A percentile compares a stretch with the other conserved stretches of the same genome.
phyloP scores from a whole-genome alignment of 2,113 vertebrate species.

The Candoia aspera region DNA sequence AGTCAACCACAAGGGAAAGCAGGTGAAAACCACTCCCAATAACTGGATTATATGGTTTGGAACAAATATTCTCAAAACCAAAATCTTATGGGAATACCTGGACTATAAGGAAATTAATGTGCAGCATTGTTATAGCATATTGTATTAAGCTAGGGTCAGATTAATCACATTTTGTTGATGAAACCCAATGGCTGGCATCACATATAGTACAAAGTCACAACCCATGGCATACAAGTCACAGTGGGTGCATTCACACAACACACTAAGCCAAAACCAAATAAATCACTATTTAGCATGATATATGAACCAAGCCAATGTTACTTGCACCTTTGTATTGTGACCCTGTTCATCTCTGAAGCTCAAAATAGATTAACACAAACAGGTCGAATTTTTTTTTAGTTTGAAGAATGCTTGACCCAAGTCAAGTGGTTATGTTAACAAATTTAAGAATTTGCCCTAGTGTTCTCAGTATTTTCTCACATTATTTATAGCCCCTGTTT shows the following conservation, averaged over 20 bases:
- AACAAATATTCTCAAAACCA: not conserved
- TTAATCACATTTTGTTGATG: not conserved
- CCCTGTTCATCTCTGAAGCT: not conserved
- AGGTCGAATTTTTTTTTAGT: not conserved
- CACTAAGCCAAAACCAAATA: not conserved
- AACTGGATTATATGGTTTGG: constrained; percentile 33
- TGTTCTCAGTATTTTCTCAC: constrained; percentile 29
- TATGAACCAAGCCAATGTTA: not conserved
- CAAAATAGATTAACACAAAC: not conserved
- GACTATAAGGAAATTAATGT: not conserved
- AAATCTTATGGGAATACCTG: not conserved
- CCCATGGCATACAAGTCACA: not conserved
- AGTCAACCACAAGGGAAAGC: not conserved
- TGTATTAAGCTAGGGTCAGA: not conserved
- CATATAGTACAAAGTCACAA: not conserved
- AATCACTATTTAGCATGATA: not conserved
- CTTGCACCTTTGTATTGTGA: not conserved
- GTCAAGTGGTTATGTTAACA: constrained; percentile 38
- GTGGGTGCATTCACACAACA: not conserved
- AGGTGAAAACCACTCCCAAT: constrained; percentile 28
- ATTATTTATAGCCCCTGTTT: not conserved
- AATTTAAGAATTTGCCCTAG: constrained; percentile 14
- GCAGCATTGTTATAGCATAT: not conserved
- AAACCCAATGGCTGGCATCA: not conserved
- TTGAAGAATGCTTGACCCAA: constrained; percentile 9